Conservation (phyloP, 2,797 vertebrate genomes). For the Silurus aristotelis region DNA sequence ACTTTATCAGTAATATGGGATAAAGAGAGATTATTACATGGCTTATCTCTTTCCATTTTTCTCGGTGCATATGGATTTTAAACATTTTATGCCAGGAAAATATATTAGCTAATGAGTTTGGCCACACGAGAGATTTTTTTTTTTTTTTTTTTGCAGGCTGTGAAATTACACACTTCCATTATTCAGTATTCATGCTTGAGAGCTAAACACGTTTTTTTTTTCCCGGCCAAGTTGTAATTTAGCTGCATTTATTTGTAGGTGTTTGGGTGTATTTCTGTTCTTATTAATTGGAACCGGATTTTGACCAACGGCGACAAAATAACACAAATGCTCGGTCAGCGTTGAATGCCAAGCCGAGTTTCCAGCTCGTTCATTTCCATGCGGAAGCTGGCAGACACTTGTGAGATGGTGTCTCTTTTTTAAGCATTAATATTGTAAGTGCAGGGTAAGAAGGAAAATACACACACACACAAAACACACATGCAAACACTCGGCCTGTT, state of each 20-base stretch:
- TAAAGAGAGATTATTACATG: slow-evolving; percentile 7
- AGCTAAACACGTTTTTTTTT: slow-evolving; percentile 28
- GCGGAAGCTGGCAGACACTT: slow-evolving; percentile 61
- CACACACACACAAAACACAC: slow-evolving; percentile 15
- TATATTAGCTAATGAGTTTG: slow-evolving; percentile 52
- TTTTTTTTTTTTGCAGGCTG: slow-evolving; percentile 30
- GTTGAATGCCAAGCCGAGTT: slow-evolving; percentile 52
- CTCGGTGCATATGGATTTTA: slow-evolving; percentile 46
- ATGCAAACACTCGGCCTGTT: slow-evolving; percentile 51
- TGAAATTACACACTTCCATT: slow-evolving; percentile 48
- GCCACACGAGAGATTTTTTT: slow-evolving; percentile 29
- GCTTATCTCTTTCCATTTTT: slow-evolving; percentile 27
- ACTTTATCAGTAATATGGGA: neutral
- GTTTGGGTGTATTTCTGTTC: slow-evolving; percentile 46
- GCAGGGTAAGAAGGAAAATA: slow-evolving; percentile 41
- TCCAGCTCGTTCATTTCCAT: slow-evolving; percentile 55
- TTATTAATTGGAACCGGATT: slow-evolving; percentile 62
- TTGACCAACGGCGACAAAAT: slow-evolving; percentile 55
- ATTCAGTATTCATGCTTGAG: slow-evolving; percentile 45
- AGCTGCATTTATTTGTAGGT: slow-evolving; percentile 53
- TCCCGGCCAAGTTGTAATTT: slow-evolving; percentile 50
- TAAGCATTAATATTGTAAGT: slow-evolving; percentile 64
- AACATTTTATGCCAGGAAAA: slow-evolving; percentile 48
- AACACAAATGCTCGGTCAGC: slow-evolving; percentile 57
- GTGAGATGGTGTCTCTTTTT: slow-evolving; percentile 58